These are phyloP conservation scores for Actinia tenebrosa DNA, from an alignment of 64 coral and sea anemone species.

Conservation along the genomic window DNA sequence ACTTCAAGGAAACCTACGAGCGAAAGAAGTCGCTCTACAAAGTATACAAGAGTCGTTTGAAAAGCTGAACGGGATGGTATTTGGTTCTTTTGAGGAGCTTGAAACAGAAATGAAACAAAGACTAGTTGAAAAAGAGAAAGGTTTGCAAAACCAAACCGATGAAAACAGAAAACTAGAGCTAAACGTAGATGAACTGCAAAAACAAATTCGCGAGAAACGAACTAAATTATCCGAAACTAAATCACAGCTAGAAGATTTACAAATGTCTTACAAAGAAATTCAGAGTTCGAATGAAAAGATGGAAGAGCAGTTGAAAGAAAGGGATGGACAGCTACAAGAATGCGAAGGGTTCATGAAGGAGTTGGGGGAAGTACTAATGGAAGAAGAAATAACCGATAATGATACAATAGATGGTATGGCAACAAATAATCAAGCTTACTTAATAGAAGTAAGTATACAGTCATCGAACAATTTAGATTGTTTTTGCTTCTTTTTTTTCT, in stretches of 20 bases:
- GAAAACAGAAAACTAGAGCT: constrained; percentile 69
- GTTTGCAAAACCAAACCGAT: constrained; percentile 68
- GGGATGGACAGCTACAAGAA: constrained; percentile 2
- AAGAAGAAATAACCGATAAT: neutral
- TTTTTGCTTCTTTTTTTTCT: too few relatives aligned
- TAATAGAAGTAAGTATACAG: neutral
- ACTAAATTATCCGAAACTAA: constrained; percentile 41
- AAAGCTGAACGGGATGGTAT: constrained; percentile 75
- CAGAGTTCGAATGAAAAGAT: constrained; percentile 19
- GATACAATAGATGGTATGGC: neutral
- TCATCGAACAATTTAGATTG: too few relatives aligned
- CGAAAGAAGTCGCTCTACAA: constrained; percentile 66
- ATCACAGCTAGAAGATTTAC: neutral
- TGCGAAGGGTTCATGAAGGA: neutral
- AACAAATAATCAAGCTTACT: neutral
- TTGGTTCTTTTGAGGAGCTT: constrained; percentile 81
- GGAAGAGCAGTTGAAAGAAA: constrained; percentile 12
- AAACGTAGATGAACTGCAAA: constrained; percentile 43
- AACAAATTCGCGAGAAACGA: constrained; percentile 52
- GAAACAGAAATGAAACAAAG: constrained; percentile 67
- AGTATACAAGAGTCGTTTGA: constrained; percentile 86
- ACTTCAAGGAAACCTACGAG: constrained; percentile 64
- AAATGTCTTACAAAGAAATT: constrained; percentile 13
- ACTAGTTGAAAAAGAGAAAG: constrained; percentile 77
- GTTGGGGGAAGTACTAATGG: neutral